A percentile compares a stretch with the other conserved stretches of the same genome.
Evolutionary conservation across 2,888 invertebrate genomes (phyloP).

Genomic region (Trichogramma evanescens): DNA sequence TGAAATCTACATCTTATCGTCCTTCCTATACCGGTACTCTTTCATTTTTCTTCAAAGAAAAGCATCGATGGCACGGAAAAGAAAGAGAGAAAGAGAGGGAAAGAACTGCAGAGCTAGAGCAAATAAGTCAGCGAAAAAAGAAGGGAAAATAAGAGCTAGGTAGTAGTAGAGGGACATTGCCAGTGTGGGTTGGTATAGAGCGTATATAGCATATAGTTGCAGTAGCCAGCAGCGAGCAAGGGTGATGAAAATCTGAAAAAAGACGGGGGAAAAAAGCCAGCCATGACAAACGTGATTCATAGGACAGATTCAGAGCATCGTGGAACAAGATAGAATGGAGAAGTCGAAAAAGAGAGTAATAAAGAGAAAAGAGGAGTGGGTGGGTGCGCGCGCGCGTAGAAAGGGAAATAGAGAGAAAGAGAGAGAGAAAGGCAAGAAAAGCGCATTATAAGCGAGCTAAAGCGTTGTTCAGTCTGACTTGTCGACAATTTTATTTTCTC

Average conservation of each 20-base stretch:
- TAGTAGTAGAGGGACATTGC: neutral
- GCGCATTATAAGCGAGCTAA: conserved; percentile 8
- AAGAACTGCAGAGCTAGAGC: neutral
- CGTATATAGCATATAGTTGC: no score
- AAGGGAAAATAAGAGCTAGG: neutral
- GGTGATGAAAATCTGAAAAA: conserved; percentile 4
- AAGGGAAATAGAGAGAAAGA: conserved; percentile 7
- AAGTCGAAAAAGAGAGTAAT: no score
- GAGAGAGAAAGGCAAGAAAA: conserved; percentile 5
- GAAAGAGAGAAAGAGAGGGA: neutral
- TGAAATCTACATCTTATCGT: neutral
- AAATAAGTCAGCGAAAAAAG: neutral
- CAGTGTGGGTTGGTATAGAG: no score
- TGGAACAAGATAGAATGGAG: no score
- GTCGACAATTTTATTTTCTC: conserved; percentile 14
- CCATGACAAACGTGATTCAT: conserved; percentile 12
- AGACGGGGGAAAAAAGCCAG: conserved; percentile 6
- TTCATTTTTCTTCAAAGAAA: no score
- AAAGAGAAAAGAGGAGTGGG: neutral
- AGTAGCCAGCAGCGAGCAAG: neutral
- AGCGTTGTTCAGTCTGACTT: neutral
- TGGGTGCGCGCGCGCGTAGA: neutral
- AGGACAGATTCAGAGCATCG: neutral
- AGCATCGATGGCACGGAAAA: neutral
- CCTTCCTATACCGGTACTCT: no score